Evolutionary conservation across 2,888 invertebrate species (phyloP).

Genomic region (Stenchaetothrips biformis): DNA sequence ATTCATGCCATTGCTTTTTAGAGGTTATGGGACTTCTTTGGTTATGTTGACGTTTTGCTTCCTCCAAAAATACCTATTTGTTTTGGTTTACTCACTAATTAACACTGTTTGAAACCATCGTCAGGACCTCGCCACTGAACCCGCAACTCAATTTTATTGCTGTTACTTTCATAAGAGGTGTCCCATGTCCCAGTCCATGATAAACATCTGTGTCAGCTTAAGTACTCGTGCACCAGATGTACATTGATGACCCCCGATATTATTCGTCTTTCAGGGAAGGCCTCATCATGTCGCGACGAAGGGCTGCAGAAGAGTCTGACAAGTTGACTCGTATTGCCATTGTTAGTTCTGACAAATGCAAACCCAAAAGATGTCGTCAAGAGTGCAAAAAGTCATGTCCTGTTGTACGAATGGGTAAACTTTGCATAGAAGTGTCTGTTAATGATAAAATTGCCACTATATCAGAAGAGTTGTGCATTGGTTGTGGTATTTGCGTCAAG

Average conservation of each 20-base stretch:
- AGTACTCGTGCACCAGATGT: not conserved
- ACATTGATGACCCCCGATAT: not conserved
- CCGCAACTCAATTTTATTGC: not conserved
- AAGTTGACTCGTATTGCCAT: constrained; percentile 96
- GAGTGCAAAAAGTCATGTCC: constrained; percentile 99
- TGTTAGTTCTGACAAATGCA: constrained; percentile 96
- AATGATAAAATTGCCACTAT: constrained; percentile 94
- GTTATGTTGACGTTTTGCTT: not conserved
- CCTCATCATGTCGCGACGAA: constrained; percentile 60
- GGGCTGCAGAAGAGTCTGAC: constrained; percentile 78
- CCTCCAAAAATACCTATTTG: not conserved
- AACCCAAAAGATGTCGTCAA: constrained; percentile 97
- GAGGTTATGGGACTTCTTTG: not conserved
- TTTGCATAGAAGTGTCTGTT: constrained; percentile 95
- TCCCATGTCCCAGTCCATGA: not conserved
- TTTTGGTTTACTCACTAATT: not conserved
- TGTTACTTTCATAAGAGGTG: not conserved
- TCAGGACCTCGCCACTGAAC: not conserved
- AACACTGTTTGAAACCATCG: not conserved
- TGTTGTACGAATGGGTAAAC: constrained; percentile 97
- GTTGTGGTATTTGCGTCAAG: constrained; percentile 99
- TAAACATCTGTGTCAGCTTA: not conserved
- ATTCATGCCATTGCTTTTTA: not conserved
- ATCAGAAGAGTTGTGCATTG: constrained; percentile 97
- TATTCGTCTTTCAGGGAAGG: not conserved